Base-by-base conservation (phyloP, 2,888 invertebrate species). In the Plemyria rubiginata region DNA sequence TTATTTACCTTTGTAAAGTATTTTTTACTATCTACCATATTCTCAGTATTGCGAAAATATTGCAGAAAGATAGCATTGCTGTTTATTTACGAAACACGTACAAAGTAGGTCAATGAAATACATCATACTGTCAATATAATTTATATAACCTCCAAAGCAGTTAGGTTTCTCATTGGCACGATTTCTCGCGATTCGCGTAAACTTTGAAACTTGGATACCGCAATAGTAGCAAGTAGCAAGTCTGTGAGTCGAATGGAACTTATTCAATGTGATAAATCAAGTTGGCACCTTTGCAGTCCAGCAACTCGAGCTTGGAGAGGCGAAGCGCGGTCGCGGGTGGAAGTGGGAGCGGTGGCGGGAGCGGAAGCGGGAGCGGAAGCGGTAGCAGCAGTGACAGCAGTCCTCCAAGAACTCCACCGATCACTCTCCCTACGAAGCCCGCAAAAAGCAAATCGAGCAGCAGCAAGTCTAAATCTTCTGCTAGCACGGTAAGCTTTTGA, bases 401-500 rank as follows among this genome's bases (percentile, higher is more conserved):
- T 78, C 85, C 93, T 68, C 88, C 92, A 58, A 66, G 93, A 82
- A 87, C 93, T 70, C 91, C 92, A 36, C 91, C 84, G 0, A 73
- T 80, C 54, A 84, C 86, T 0, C 90, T 87, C 3, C 88, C 88
- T 6, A 73, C 85, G 9, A 80, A 85, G 22, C 80, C 85, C 22
- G 40, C 54, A 8, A 85, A 84, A 68, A 72, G 75, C 62, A 84
- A 83, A 63, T 60, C 80, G 54, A 78, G 66, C 67, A 79, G 67
- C 74, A 87, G 67, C 75, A 87, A 82, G 69, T 76, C 85, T 2
- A 90, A 88, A 68, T 65, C 78, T 54, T 57, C 63, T 51, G 38
- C 55, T 58, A 70, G 68, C 43, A 71, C 81, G 70, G 89, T 88
- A 77, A 87, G 88, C 41, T 48, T 40, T 46, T 40, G 32, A 38